Conservation (phyloP, 2,113 vertebrate species). For the Daphoenositta chrysoptera region DNA sequence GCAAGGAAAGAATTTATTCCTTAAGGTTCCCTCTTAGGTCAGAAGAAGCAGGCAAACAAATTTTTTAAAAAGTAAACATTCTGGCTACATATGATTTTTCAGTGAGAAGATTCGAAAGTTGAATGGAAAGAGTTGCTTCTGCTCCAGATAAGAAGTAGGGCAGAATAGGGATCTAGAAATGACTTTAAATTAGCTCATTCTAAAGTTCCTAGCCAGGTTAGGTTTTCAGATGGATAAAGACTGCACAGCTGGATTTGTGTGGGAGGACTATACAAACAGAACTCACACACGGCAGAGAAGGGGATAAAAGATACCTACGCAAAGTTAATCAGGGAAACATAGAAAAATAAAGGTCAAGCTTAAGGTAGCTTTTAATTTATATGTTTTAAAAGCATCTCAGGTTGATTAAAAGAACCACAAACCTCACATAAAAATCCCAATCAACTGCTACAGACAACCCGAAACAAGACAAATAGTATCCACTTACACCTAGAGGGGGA, state of each 20-base stretch:
- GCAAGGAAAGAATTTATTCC: background rate
- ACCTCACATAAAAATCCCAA: background rate
- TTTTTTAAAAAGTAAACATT: background rate
- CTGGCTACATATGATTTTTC: background rate
- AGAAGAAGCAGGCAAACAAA: background rate
- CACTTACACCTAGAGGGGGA: conserved; percentile 87
- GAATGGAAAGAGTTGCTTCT: background rate
- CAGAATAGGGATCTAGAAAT: background rate
- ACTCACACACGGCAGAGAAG: background rate
- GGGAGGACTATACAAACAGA: background rate
- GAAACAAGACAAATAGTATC: background rate
- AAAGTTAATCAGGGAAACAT: background rate
- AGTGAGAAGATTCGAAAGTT: background rate
- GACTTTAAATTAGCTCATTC: background rate
- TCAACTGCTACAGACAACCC: background rate
- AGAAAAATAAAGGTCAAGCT: background rate
- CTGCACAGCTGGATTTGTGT: background rate
- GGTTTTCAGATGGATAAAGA: background rate
- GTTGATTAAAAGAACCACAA: background rate
- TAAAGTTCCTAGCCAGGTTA: background rate
- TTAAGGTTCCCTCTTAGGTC: background rate
- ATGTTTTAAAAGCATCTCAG: background rate
- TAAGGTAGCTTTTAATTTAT: background rate
- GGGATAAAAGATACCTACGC: background rate
- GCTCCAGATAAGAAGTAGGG: background rate